Conservation (phyloP, 2,797 vertebrate genomes). For the Psittacula derbiana region DNA sequence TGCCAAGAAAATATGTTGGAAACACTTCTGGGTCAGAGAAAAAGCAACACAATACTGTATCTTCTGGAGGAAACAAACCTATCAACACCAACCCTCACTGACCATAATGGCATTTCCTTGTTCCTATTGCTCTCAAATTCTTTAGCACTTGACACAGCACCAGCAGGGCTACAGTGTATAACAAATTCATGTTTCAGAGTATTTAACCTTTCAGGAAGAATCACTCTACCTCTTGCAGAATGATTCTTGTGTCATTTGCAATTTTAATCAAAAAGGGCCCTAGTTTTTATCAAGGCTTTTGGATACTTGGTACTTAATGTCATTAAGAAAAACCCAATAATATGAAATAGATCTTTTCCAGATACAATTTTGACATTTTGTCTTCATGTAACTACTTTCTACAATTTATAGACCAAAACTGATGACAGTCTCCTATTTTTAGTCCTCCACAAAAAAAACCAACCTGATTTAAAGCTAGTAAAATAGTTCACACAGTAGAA, state of each 20-base stretch:
- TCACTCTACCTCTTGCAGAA: neutral
- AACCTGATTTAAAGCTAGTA: neutral
- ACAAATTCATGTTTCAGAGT: neutral
- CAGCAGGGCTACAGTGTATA: neutral
- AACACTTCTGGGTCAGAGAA: neutral
- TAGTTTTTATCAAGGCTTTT: neutral
- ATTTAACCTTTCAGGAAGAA: constrained; percentile 16
- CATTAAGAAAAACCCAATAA: neutral
- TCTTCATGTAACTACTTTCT: neutral
- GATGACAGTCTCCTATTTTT: neutral
- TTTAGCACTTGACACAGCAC: neutral
- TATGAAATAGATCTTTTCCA: neutral
- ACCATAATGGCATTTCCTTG: neutral
- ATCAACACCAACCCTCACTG: neutral
- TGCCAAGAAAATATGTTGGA: neutral
- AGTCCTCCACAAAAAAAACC: neutral
- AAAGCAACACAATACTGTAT: neutral
- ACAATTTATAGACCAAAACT: neutral
- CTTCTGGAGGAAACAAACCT: neutral
- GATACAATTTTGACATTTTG: neutral
- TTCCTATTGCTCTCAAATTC: neutral
- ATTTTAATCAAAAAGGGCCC: neutral
- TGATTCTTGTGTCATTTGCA: neutral
- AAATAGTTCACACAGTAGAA: neutral
- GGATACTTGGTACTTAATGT: neutral